Conservation (phyloP, 2,113 vertebrate species). For the Oncorhynchus tshawytscha region DNA sequence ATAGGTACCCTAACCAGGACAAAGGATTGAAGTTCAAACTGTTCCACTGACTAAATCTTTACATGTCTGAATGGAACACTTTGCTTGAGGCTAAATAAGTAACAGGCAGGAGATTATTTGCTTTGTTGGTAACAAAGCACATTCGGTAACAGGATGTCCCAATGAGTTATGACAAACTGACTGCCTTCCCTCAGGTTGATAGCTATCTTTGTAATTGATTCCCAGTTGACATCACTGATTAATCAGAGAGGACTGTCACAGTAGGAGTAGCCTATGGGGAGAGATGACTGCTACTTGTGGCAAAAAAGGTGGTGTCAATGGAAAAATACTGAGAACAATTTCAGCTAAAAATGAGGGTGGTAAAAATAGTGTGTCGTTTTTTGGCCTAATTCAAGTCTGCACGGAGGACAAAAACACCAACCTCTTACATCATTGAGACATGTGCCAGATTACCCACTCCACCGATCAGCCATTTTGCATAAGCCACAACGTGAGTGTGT, state of each 20-base stretch:
- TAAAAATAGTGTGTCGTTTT: constrained; percentile 5
- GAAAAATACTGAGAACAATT: neutral
- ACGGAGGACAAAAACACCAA: neutral
- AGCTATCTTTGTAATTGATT: neutral
- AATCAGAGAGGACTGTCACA: neutral
- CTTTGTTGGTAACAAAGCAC: neutral
- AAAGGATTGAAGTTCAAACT: constrained; percentile 22
- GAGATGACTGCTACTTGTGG: too few species aligned
- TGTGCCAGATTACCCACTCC: constrained; percentile 1
- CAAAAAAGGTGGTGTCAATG: too few species aligned
- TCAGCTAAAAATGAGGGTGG: neutral
- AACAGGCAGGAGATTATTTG: neutral
- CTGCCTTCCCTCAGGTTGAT: neutral
- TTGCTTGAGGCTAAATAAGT: neutral
- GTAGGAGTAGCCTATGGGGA: too few species aligned
- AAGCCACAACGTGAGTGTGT: neutral
- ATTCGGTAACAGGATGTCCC: neutral
- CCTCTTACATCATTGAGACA: constrained; percentile 11
- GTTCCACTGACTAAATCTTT: neutral
- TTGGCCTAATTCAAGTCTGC: constrained; percentile 23
- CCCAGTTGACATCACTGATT: neutral
- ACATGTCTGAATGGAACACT: constrained; percentile 1
- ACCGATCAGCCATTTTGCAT: constrained; percentile 27
- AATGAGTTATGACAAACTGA: neutral
- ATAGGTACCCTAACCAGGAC: neutral